Conservation (phyloP, 2,888 invertebrate genomes). For the Eupeodes luniger region DNA sequence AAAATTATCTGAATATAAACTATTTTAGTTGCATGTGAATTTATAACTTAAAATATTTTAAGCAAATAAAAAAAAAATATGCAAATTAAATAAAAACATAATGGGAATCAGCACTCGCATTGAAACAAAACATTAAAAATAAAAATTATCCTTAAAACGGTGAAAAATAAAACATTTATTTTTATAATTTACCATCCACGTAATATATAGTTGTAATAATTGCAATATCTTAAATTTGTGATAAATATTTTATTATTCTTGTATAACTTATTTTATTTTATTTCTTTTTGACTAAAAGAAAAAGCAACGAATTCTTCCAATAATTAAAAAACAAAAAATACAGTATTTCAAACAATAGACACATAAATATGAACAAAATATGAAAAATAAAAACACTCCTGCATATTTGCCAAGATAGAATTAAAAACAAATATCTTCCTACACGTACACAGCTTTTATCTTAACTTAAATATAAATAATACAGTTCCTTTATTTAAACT, state of each 20-base stretch:
- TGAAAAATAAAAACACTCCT: conserved; percentile 12
- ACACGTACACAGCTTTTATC: conserved; percentile 46
- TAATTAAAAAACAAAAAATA: conserved; percentile 18
- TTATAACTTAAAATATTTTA: conserved; percentile 28
- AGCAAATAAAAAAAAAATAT: conserved; percentile 35
- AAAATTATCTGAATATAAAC: not conserved
- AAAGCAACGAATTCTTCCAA: conserved; percentile 67
- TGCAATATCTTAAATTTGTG: conserved; percentile 64
- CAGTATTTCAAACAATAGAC: conserved; percentile 54
- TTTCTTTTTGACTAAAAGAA: conserved; percentile 22
- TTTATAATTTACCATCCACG: conserved; percentile 30
- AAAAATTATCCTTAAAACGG: conserved; percentile 28
- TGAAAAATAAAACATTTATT: conserved; percentile 14
- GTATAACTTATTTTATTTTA: conserved; percentile 23
- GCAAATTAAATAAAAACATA: conserved; percentile 34
- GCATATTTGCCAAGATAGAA: conserved; percentile 41
- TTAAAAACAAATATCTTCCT: conserved; percentile 36
- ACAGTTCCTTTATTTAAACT: conserved; percentile 61
- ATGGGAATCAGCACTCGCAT: conserved; percentile 73
- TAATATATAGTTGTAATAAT: conserved; percentile 8
- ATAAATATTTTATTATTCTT: conserved; percentile 49
- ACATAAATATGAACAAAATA: not conserved
- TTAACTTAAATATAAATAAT: conserved; percentile 42
- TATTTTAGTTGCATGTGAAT: conserved; percentile 26
- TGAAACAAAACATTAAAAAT: conserved; percentile 45